These are phyloP conservation scores for Sinonovacula constricta DNA, from an alignment of 1,140 invertebrate species.

Conservation along the genomic window DNA sequence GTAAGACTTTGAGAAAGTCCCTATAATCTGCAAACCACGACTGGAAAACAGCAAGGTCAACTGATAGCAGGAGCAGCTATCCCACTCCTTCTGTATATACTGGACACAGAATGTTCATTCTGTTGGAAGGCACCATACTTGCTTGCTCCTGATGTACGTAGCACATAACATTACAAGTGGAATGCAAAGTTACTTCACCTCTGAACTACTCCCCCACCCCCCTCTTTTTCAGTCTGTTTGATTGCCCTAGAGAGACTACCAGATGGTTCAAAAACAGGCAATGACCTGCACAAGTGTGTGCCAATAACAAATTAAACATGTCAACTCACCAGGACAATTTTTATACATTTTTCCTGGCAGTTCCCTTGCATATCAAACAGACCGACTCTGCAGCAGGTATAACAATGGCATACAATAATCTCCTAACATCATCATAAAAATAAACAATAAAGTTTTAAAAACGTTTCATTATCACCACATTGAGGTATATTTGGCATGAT, in stretches of 20 bases:
- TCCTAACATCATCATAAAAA: background rate
- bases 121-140: background rate
- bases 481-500: background rate
- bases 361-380: no score
- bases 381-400: constrained; percentile 42
- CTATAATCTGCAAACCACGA: no score
- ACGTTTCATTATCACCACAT: background rate
- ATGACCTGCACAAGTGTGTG: no score
- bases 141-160: background rate
- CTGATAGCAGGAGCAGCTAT: background rate
- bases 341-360: no score
- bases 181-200: constrained; percentile 28
- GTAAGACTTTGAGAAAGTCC: no score
- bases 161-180: constrained; percentile 21
- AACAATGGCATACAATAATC: background rate
- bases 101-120: background rate
- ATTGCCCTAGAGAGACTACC: background rate
- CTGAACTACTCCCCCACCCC: background rate
- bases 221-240: background rate
- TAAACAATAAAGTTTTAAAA: no score
- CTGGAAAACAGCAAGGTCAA: background rate
- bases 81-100: background rate
- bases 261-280: background rate
- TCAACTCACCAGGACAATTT: no score
- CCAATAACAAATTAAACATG: no score